These are phyloP conservation scores for Plebejus argus DNA, from an alignment of 2,888 invertebrate genomes.

Conservation along the genomic window DNA sequence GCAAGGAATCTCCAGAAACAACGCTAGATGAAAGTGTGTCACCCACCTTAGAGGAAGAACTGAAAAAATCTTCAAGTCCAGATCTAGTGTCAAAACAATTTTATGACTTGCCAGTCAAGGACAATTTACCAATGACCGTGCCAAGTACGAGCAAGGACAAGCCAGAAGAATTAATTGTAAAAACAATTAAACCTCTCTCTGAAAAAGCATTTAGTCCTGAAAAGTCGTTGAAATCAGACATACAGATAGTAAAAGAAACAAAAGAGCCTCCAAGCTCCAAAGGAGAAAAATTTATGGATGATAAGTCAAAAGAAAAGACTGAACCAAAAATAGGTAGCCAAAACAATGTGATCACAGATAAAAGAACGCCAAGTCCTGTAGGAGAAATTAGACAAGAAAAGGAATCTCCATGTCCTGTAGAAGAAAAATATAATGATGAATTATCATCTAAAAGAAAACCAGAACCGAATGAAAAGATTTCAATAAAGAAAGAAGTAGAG, in stretches of 20 bases:
- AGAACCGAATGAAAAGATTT: neutral
- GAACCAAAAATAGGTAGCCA: neutral
- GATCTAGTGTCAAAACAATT: no score
- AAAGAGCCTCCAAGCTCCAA: neutral
- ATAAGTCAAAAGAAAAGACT: neutral
- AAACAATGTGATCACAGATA: neutral
- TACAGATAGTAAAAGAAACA: constrained; percentile 5
- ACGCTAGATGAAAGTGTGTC: neutral
- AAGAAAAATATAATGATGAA: neutral
- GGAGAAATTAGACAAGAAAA: neutral
- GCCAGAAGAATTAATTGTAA: neutral
- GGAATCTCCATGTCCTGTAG: neutral
- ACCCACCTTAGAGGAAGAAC: neutral
- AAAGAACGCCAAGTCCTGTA: constrained; percentile 30
- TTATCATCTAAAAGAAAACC: neutral
- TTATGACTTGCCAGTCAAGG: neutral
- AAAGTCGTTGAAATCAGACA: neutral
- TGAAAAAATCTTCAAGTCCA: no score
- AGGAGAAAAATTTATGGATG: neutral
- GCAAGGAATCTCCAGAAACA: neutral
- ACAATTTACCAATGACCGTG: neutral
- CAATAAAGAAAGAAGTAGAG: neutral
- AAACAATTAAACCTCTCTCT: neutral
- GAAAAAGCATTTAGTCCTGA: constrained; percentile 28
- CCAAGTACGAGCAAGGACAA: neutral